A percentile compares a stretch with the other conserved stretches of the same genome.
Evolutionary conservation across 1,140 invertebrate genomes (phyloP).

Genomic region (Bombus confusus): DNA sequence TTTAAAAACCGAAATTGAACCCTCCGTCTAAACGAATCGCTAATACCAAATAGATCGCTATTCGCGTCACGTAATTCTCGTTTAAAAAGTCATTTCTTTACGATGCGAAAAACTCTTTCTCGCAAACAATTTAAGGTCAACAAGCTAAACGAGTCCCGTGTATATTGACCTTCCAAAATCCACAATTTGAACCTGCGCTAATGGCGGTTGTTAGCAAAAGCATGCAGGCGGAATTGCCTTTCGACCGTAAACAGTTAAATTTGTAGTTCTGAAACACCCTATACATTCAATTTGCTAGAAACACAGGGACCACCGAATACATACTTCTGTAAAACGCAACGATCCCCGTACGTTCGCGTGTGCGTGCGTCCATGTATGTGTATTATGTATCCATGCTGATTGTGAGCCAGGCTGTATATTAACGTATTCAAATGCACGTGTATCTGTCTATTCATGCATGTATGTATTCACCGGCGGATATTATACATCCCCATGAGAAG

Average conservation of each 20-base stretch:
- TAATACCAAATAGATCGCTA: background rate
- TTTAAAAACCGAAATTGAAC: no score
- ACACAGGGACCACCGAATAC: background rate
- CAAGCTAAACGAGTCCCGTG: background rate
- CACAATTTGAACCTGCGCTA: constrained; percentile 1
- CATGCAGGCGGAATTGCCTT: constrained; percentile 2
- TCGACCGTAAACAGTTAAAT: constrained; percentile 18
- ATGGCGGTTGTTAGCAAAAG: constrained; percentile 24
- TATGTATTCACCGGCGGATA: constrained; percentile 73
- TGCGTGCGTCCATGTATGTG: background rate
- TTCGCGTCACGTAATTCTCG: background rate
- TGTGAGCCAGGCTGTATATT: constrained; percentile 60
- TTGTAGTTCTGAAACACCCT: constrained; percentile 25
- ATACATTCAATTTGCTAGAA: constrained; percentile 26
- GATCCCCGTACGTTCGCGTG: background rate
- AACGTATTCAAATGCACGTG: constrained; percentile 69
- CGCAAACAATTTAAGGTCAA: constrained; percentile 14
- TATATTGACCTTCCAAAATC: constrained; percentile 22
- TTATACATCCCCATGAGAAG: constrained; percentile 77
- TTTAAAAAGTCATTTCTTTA: constrained; percentile 1
- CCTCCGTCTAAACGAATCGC: background rate
- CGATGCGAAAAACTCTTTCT: background rate
- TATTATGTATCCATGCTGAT: constrained; percentile 14
- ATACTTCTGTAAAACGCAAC: constrained; percentile 16
- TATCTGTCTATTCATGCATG: constrained; percentile 52